Conservation (phyloP, 2,797 vertebrate genomes). For the Typhlichthys subterraneus region DNA sequence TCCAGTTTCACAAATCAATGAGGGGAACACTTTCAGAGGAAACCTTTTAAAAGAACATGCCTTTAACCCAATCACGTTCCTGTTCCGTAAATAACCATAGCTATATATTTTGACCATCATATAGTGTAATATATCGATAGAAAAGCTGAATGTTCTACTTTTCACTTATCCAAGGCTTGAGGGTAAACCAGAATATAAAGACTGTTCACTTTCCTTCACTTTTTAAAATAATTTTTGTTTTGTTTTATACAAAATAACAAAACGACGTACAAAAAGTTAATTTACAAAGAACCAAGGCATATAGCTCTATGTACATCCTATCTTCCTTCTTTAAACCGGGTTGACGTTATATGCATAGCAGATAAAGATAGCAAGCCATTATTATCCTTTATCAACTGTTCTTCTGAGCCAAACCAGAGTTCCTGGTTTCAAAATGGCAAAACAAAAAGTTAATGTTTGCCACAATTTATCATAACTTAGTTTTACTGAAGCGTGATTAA, state of each 20-base stretch:
- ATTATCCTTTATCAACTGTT: conserved; percentile 64
- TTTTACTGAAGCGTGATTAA: conserved; percentile 78
- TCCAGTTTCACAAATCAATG: conserved; percentile 94
- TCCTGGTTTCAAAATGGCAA: conserved; percentile 71
- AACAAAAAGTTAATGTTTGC: conserved; percentile 61
- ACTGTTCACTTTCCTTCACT: conserved; percentile 75
- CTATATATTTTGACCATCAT: conserved; percentile 82
- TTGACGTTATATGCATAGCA: conserved; percentile 88
- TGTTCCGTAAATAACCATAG: conserved; percentile 74
- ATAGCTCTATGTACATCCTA: conserved; percentile 95
- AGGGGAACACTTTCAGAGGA: conserved; percentile 72
- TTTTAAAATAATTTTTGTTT: conserved; percentile 84
- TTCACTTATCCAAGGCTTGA: conserved; percentile 93
- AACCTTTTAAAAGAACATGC: conserved; percentile 70
- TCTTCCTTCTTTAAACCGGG: conserved; percentile 39
- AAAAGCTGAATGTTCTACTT: conserved; percentile 91
- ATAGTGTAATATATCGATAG: conserved; percentile 79
- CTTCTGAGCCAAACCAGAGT: conserved; percentile 70
- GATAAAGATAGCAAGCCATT: conserved; percentile 82
- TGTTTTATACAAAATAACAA: conserved; percentile 97
- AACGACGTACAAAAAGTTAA: conserved; percentile 96
- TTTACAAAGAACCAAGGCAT: conserved; percentile 99
- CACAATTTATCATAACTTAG: conserved; percentile 77
- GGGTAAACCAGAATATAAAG: conserved; percentile 94
- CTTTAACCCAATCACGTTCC: conserved; percentile 85